Evolutionary conservation across 2,888 invertebrate species (phyloP).

Genomic region (Lissonota sp.): DNA sequence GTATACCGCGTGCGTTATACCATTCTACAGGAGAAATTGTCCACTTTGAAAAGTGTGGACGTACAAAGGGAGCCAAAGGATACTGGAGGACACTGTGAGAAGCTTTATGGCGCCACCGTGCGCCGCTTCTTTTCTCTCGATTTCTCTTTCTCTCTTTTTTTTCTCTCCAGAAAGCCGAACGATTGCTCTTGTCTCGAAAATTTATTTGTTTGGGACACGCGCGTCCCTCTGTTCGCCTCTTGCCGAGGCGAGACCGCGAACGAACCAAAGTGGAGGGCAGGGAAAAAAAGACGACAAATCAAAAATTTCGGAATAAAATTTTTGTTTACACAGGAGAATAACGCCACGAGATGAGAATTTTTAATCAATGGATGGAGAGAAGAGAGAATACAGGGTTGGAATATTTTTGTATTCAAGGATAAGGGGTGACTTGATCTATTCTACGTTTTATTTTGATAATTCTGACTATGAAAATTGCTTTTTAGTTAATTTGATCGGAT

Average conservation of each 20-base stretch:
- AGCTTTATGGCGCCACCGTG: constrained; percentile 18
- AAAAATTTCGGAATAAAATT: constrained; percentile 34
- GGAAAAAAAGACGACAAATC: constrained; percentile 43
- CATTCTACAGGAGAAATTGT: constrained; percentile 38
- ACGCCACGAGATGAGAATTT: constrained; percentile 13
- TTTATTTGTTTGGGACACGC: constrained; percentile 62
- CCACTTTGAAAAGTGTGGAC: constrained; percentile 45
- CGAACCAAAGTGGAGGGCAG: not conserved
- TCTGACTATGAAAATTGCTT: no score
- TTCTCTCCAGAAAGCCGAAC: constrained; percentile 32
- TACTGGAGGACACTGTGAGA: constrained; percentile 27
- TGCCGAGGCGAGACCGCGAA: constrained; percentile 20
- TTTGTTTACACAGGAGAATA: constrained; percentile 11
- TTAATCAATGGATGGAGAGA: not conserved
- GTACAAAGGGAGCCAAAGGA: constrained; percentile 46
- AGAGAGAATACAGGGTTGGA: not conserved
- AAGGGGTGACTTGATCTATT: no score
- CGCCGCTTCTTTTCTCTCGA: not conserved
- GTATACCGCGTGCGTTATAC: not conserved
- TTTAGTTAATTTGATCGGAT: no score
- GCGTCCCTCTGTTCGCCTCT: constrained; percentile 18
- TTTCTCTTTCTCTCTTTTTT: constrained; percentile 9
- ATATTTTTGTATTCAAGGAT: constrained; percentile 11
- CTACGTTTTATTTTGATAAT: no score
- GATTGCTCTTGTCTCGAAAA: constrained; percentile 60